Evolutionary conservation across 2,888 invertebrate species (phyloP), one percentile per base, ranked within the genome.

Genomic region (Julus scanicus): DNA sequence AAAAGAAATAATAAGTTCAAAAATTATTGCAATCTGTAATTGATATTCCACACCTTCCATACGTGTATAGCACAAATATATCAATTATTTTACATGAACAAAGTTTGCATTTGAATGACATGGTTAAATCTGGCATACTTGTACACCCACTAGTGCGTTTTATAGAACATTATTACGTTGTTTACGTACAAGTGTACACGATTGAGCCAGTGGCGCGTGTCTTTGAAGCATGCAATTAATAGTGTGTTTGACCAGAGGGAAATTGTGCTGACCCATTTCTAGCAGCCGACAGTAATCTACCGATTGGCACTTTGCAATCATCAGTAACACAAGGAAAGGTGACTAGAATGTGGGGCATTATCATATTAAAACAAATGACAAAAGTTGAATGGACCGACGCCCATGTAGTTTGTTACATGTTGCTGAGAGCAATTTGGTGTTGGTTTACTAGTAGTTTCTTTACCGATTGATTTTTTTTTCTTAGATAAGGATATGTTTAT

Each of bases 191-290:
- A 44, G 44, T 44, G 17, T 71, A 8, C 29, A 20, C 29, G 71
- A 5, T 63, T 29, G 9, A 71, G 71, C 71, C 71, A 71, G 71
- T 11, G 71, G 29, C 13, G 71, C 71, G 71, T 71, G 71, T 71
- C 71, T 29, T 29, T 9, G 29, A 71, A 71, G 29, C 71, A 71
- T 29, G 29, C 71, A 71, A 71, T 71, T 71, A 71, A 71, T 29
- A 71, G 5, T 71, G 71, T 71, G 29, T 71, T 71, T 71, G 71
- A 71, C 71, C 29, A 71, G 71, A 71, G n/a, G 29, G 11, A 71
- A 71, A 71, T 71, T 71, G 71, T 71, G 29, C 71, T 29, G 29
- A 71, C 71, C 71, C 29, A 71, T 71, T 71, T 71, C 29, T 71
- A 63, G 63, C 63, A 63, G 63, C 63, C 63, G 71, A 71, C 71